Conservation (phyloP, 2,888 invertebrate species). For the Crossocerus cetratus region DNA sequence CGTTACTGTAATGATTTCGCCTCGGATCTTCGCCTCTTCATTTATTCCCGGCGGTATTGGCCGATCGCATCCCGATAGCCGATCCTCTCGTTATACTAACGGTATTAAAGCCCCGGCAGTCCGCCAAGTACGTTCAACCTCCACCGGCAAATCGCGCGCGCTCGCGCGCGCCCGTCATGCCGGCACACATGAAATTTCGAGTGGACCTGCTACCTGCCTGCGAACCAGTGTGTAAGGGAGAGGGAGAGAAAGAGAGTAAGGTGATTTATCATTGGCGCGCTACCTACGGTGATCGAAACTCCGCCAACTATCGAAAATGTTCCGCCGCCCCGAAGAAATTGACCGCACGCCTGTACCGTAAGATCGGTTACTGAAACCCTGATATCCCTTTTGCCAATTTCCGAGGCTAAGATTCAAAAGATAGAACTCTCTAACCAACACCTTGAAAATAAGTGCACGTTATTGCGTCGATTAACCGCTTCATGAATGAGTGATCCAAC, state of each 20-base stretch:
- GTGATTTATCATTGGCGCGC: conserved; percentile 54
- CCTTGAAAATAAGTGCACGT: no score
- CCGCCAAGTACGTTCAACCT: conserved; percentile 36
- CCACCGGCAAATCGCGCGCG: conserved; percentile 28
- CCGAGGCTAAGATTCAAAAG: no score
- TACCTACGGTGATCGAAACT: conserved; percentile 47
- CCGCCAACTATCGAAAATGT: conserved; percentile 54
- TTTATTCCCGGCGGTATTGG: conserved; percentile 66
- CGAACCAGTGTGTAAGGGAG: no score
- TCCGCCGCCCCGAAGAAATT: conserved; percentile 26
- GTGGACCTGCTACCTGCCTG: conserved; percentile 51
- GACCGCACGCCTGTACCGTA: background rate
- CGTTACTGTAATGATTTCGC: conserved; percentile 67
- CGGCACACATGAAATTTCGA: conserved; percentile 51
- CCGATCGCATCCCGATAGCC: conserved; percentile 62
- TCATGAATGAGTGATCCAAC: no score
- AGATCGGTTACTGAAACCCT: background rate
- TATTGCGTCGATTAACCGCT: no score
- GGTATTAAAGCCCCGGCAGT: conserved; percentile 52
- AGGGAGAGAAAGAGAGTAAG: no score
- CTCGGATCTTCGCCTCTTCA: conserved; percentile 65
- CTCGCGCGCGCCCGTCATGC: no score
- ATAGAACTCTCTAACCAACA: no score
- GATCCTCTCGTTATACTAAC: conserved; percentile 61
- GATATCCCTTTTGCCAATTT: no score